phyloP scores from a whole-genome alignment of 2,888 invertebrate species.

The Lagria hirta region DNA sequence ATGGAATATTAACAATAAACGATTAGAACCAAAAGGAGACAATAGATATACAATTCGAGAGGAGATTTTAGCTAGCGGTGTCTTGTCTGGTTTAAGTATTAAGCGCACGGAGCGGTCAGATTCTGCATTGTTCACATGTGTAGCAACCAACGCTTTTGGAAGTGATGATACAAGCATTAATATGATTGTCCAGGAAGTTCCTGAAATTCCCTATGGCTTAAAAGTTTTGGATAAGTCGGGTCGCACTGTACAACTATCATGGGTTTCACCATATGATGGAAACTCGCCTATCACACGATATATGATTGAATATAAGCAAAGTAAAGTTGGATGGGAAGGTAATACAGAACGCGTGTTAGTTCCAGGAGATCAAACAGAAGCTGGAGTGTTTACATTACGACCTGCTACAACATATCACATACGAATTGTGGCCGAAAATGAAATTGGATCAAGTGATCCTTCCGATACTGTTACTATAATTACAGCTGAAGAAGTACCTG shows the following conservation, averaged over 20 bases:
- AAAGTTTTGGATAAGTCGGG: conserved; percentile 90
- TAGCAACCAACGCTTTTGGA: conserved; percentile 91
- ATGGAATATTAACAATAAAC: conserved; percentile 94
- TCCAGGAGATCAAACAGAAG: conserved; percentile 86
- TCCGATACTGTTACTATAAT: conserved; percentile 93
- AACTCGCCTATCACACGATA: conserved; percentile 84
- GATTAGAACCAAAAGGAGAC: conserved; percentile 88
- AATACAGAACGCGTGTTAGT: conserved; percentile 86
- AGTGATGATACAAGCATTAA: conserved; percentile 95
- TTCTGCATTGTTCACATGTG: conserved; percentile 87
- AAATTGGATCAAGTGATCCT: conserved; percentile 88
- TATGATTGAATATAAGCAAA: conserved; percentile 88
- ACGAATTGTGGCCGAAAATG: conserved; percentile 90
- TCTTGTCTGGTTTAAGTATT: conserved; percentile 85
- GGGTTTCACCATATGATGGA: conserved; percentile 91
- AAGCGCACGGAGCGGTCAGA: conserved; percentile 86
- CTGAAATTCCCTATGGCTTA: conserved; percentile 85
- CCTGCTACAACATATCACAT: conserved; percentile 93
- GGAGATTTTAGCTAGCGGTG: conserved; percentile 84
- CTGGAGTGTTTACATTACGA: conserved; percentile 83
- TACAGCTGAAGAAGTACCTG: conserved; percentile 84
- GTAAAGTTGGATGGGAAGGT: conserved; percentile 78
- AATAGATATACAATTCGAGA: conserved; percentile 84
- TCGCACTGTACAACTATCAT: conserved; percentile 84
- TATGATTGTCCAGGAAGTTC: conserved; percentile 90